Conservation (phyloP, 1,140 invertebrate species). For the Bombus balteatus region DNA sequence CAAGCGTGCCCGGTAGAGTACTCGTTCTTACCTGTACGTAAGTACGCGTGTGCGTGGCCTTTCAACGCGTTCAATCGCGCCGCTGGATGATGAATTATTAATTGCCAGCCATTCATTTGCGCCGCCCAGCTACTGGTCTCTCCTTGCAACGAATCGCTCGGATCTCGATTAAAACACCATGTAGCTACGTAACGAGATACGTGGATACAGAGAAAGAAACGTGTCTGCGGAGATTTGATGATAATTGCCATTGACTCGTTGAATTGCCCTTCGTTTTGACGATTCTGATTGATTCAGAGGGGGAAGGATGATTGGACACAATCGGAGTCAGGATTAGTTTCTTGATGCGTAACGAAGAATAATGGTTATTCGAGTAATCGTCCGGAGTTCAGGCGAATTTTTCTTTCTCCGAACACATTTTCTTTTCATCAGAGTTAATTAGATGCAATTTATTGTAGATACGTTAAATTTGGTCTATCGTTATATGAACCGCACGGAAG, state of each 20-base stretch:
- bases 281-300: not conserved
- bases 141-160: too few species aligned
- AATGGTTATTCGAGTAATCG: not conserved
- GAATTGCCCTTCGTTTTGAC: slow-evolving; percentile 8
- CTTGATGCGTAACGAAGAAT: not conserved
- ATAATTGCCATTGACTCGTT: not conserved
- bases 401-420: too few species aligned
- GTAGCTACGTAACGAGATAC: not conserved
- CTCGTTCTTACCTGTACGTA: slow-evolving; percentile 4
- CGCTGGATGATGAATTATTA: slow-evolving; percentile 63
- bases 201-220: not conserved
- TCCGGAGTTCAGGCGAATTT: too few species aligned
- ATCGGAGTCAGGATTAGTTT: too few species aligned
- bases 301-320: not conserved
- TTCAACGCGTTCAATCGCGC: slow-evolving; percentile 25
- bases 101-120: slow-evolving; percentile 57
- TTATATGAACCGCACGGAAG: too few species aligned
- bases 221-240: not conserved
- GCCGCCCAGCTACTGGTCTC: slow-evolving; percentile 32
- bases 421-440: too few species aligned
- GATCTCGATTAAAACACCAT: slow-evolving; percentile 27
- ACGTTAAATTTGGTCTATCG: too few species aligned
- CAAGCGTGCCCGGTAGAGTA: slow-evolving; percentile 5
- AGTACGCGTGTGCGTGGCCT: slow-evolving; percentile 42
- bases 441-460: too few species aligned